Base-by-base conservation (phyloP, 2,888 invertebrate species). In the Yponomeuta evonymella region DNA sequence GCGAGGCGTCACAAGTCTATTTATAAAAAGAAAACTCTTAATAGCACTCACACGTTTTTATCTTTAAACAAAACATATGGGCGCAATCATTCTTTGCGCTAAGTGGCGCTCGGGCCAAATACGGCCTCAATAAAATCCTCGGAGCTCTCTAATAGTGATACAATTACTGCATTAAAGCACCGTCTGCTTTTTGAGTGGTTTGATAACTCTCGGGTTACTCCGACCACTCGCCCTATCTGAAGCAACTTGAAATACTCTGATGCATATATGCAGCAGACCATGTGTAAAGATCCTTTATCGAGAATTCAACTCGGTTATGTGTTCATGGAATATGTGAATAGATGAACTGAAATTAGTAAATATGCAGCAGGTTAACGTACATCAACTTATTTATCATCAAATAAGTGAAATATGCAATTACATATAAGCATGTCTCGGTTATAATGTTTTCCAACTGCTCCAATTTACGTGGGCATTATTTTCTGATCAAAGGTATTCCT, bases 171-270 rank as follows among this genome's bases (percentile, higher is more conserved):
- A 67, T 63, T 48, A 43, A 65, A 70, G 23, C 70, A 81, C 75
- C 80, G 80, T 78, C 81, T 84, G 85, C 79, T 82, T 85, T 80
- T 85, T 82, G 83, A 87, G 85, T 85, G 84, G 80, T 76, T 75
- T 79, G 86, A 86, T 87, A 85, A 84, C 68, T 67, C 48, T 23
- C 36, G n/a, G 23, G 48, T 67, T 23, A 65, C 48, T 82, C 79
- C 75, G 67, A 67, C 48, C 70, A 67, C 67, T 68, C 67, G 62
- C 33, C 23, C 33, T 33, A 70, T 66, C 67, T 58, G 30, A 23
- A 9, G 36, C 48, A 58, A 67, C 65, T 29, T 11, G 65, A 12
- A 29, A 58, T 58, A 58, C 15, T 58, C 51, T 12, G 51, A 58
- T 43, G 43, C 43, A 43, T 43, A 43, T 43, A 43, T 8, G 43